These are phyloP conservation scores for Coptodon rendalli DNA, from an alignment of 2,113 vertebrate genomes.

Conservation along the genomic window DNA sequence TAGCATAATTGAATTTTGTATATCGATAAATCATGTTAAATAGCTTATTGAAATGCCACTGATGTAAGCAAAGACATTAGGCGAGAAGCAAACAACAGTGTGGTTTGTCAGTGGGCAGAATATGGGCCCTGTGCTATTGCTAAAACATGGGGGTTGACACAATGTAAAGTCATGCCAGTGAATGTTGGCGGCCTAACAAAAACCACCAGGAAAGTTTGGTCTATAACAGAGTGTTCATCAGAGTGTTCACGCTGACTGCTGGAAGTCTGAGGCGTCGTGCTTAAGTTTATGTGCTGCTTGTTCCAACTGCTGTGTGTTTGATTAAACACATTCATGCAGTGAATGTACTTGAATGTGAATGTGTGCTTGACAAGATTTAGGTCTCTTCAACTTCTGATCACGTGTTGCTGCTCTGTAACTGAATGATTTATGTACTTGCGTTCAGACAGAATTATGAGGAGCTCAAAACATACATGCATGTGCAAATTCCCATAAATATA, in stretches of 20 bases:
- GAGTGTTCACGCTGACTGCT: not conserved
- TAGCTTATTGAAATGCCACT: not conserved
- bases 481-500: not conserved
- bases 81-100: not conserved
- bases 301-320: not conserved
- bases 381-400: not conserved
- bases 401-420: not conserved
- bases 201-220: not conserved
- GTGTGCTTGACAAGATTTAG: not conserved
- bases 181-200: not conserved
- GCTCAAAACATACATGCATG: not conserved
- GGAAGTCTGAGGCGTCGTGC: not conserved
- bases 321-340: not conserved
- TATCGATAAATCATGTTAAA: not conserved
- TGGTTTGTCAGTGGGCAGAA: not conserved
- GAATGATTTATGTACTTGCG: constrained; percentile 22
- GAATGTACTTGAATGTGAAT: not conserved
- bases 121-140: not conserved
- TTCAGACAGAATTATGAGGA: not conserved
- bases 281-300: not conserved
- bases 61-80: not conserved
- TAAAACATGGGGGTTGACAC: not conserved
- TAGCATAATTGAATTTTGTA: not conserved
- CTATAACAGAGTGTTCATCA: not conserved
- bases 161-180: not conserved